Base-by-base conservation (phyloP, 2,888 invertebrate species). In the Zeuzera pyrina region DNA sequence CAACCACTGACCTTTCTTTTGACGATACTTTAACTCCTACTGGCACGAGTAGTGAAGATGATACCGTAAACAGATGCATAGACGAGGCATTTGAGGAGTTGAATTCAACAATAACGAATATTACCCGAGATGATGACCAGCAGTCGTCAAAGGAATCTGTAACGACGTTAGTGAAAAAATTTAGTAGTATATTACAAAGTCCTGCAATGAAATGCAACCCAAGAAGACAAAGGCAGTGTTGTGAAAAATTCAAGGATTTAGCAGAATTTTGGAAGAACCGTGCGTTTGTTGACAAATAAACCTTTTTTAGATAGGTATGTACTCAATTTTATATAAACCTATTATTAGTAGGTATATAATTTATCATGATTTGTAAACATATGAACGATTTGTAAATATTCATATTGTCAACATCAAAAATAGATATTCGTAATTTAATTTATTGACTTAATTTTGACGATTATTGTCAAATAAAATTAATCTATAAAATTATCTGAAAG, bases 41-140 rank as follows among this genome's bases (percentile, higher is more conserved):
- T 16, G 45, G 47, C 14, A 59, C 62, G 23, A 51, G 49, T 12
- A 50, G 41, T 23, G 57, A 65, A 15, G 47, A 50, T 10, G 68
- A 65, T 38, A 64, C 68, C 13, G 53, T 79, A 1, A 72, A 71
- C 11, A 56, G 49, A 12, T 76, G 55, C n/a, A 77, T 81, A 2
- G 78, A 79, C 36, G 76, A 78, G 38, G 72, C 76, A 0, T 74
- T 81, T 34, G 63, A 71, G 5, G 57, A 71, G 11, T 42, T 79
- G 5, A 63, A 63, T 38, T 51, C 57, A 1, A 66, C 68, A 0
- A 44, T 73, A 8, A 56, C 57, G 0, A 57, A 48, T 6, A 36
- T 66, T 8, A 46, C 57, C 1, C 36, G 41, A 12, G 42, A 41
- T 2, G 34, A 38, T 10, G 51, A 60, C 23, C 54, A 66, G 26